Conservation (phyloP, 2,797 vertebrate genomes). For the Malurus leucopterus region DNA sequence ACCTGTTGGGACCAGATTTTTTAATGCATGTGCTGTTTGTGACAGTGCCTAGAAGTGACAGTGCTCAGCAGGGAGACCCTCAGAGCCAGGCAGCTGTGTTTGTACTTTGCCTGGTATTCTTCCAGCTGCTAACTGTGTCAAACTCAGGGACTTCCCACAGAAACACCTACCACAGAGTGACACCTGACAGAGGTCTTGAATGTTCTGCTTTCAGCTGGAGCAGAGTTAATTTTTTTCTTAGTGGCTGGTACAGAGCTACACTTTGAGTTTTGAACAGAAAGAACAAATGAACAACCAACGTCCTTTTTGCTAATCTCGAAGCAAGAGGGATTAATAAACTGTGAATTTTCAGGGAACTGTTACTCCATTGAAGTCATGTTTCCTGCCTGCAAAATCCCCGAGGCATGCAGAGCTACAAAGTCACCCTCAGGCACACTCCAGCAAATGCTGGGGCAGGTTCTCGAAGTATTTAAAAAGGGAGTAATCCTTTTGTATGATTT, state of each 20-base stretch:
- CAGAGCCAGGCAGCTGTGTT: neutral
- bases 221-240: neutral
- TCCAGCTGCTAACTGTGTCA: neutral
- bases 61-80: neutral
- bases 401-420: neutral
- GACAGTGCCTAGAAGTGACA: neutral
- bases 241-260: neutral
- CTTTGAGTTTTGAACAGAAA: neutral
- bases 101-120: neutral
- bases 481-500: neutral
- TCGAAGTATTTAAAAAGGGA: neutral
- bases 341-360: neutral
- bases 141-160: neutral
- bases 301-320: neutral
- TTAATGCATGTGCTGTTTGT: neutral
- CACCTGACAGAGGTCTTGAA: neutral
- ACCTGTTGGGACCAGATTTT: neutral
- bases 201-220: neutral
- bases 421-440: neutral
- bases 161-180: neutral
- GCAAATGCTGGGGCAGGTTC: neutral
- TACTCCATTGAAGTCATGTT: neutral
- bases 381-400: slow-evolving; percentile 1
- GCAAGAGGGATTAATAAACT: neutral
- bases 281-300: neutral